Percentiles rank a stretch among this genome's conserved stretches.
Conservation (phyloP, 2,113 vertebrate species). For the Amphiprion percula region DNA sequence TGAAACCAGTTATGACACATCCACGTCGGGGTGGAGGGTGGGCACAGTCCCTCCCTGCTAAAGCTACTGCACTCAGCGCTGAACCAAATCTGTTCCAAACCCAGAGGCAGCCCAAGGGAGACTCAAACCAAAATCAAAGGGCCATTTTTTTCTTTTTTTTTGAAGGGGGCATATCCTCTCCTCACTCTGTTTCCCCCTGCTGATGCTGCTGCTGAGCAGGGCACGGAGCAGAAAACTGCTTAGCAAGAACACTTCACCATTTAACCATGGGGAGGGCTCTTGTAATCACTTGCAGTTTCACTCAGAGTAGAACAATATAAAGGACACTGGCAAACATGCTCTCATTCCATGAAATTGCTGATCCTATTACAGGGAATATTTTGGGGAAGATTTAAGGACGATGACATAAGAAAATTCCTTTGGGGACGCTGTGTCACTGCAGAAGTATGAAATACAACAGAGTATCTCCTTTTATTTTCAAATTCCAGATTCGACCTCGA, state of each 20-base stretch:
- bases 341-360: conserved; percentile 1
- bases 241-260: conserved; percentile 48
- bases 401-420: background rate
- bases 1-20: conserved; percentile 63
- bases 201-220: conserved; percentile 56
- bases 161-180: conserved; percentile 54
- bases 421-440: conserved; percentile 17
- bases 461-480: conserved; percentile 1
- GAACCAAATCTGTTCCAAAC: conserved; percentile 67
- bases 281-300: conserved; percentile 40
- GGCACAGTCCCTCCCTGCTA: conserved; percentile 30
- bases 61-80: conserved; percentile 52
- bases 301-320: conserved; percentile 21
- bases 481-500: background rate
- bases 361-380: conserved; percentile 5
- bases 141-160: conserved; percentile 57
- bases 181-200: conserved; percentile 41
- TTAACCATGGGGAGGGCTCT: conserved; percentile 32
- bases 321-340: conserved; percentile 4
- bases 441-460: background rate
- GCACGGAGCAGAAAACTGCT: conserved; percentile 56
- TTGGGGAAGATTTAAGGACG: background rate
- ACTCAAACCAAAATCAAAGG: conserved; percentile 77
- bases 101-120: conserved; percentile 60
- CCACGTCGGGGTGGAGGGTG: conserved; percentile 22